Base-by-base conservation (phyloP, 2,797 vertebrate species). In the Girardinus metallicus region DNA sequence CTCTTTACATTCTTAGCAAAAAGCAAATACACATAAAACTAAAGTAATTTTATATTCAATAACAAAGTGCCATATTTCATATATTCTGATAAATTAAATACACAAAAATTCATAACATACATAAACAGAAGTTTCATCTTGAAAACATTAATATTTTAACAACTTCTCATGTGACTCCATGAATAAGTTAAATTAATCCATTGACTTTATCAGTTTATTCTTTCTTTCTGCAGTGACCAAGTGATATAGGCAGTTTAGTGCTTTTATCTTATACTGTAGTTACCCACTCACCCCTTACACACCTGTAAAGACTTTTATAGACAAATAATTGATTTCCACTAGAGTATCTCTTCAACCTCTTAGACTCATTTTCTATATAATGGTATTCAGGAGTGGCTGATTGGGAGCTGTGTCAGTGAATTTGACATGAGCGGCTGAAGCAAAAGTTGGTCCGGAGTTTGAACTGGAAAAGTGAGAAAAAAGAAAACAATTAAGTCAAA, bases 21-120 rank as follows among this genome's bases (percentile, higher is more conserved):
- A 83, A 78, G 12, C 73, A 55, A 78, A 73, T 66, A 6, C 60
- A 73, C 71, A 79, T 71, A 87, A 82, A 91, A 88, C 23, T n/a
- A 86, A 82, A 88, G n/a, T 43, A 39, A 29, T 77, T 84, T 84
- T 79, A 26, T 82, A 70, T 95, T 94, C 96, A 95, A 94, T 93
- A 96, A 96, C 95, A 97, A 98, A 97, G 97, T 98, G 97, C 97
- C 96, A 86, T 34, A 93, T 96, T 94, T 94, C 76, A 95, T 96
- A 94, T 94, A 83, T 95, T 88, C 95, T 95, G 95, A 92, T 92
- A 96, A 98, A 98, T 98, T 98, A 98, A 98, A 98, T 97, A 97
- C 94, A 68, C 94, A 93, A 96, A 93, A 90, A 87, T 80, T 81
- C 74, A 81, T 68, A 84, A 88, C 84, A 92, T 79, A 93, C 83